Percentiles rank a stretch among this genome's conserved stretches.
Conservation (phyloP, 2,888 invertebrate species). For the Notocelia uddmanniana region DNA sequence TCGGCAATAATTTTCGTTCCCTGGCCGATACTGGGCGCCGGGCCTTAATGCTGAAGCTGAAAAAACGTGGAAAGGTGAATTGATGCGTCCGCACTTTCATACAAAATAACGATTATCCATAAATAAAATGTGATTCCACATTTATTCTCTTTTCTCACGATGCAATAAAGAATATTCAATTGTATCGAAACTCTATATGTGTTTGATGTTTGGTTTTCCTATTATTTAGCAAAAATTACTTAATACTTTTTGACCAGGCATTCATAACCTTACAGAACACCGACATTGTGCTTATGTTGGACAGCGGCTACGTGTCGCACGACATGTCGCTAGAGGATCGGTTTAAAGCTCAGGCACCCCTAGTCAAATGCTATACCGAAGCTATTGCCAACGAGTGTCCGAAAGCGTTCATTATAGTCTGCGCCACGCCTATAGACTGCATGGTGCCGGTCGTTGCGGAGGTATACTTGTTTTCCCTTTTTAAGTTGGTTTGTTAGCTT, state of each 20-base stretch:
- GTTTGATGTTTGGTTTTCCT: too few species aligned
- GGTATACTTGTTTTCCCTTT: constrained; percentile 56
- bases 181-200: too few species aligned
- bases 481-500: background rate
- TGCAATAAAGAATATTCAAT: too few species aligned
- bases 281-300: constrained; percentile 77
- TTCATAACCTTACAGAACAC: constrained; percentile 62
- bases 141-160: too few species aligned
- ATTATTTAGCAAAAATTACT: too few species aligned
- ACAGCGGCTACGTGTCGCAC: constrained; percentile 63
- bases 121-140: too few species aligned
- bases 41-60: too few species aligned
- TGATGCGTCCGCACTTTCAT: too few species aligned
- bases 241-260: background rate
- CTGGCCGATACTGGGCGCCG: too few species aligned
- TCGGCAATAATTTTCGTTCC: too few species aligned
- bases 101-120: too few species aligned
- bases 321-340: constrained; percentile 70
- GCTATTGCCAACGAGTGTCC: constrained; percentile 83
- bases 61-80: too few species aligned
- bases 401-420: constrained; percentile 81
- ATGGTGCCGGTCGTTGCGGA: constrained; percentile 83
- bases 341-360: constrained; percentile 72
- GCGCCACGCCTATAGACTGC: constrained; percentile 83
- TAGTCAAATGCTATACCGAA: constrained; percentile 76